These are phyloP conservation scores for Chloroceryle aenea DNA, from an alignment of 2,113 vertebrate species.

Conservation along the genomic window DNA sequence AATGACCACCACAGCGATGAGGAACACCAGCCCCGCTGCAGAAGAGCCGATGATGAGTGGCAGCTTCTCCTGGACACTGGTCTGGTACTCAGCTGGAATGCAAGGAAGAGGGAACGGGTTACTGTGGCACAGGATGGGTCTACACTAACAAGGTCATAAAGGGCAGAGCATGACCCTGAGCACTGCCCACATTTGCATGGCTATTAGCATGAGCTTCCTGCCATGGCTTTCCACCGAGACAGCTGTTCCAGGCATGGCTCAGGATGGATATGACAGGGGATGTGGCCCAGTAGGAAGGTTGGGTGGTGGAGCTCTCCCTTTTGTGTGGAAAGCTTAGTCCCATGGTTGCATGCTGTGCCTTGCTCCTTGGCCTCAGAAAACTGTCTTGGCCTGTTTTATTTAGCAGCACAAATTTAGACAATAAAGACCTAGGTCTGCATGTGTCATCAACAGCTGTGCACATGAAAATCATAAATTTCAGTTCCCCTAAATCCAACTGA, in stretches of 20 bases:
- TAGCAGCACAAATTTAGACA: neutral
- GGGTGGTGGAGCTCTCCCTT: neutral
- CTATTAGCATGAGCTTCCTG: neutral
- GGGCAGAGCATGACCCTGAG: neutral
- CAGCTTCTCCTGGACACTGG: conserved; percentile 93
- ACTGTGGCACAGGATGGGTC: neutral
- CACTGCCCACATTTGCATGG: rapidly evolving
- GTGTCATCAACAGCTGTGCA: neutral
- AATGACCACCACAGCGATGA: conserved; percentile 89
- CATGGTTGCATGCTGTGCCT: neutral
- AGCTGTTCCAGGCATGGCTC: neutral
- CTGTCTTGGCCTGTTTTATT: neutral
- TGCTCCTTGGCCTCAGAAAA: neutral
- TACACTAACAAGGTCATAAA: rapidly evolving
- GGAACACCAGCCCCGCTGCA: conserved; percentile 88
- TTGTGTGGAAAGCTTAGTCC: neutral
- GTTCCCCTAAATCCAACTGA: neutral
- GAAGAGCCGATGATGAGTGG: conserved; percentile 94
- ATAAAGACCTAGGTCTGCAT: neutral
- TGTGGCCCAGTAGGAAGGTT: neutral
- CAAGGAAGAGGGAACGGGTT: neutral
- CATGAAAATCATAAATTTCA: neutral
- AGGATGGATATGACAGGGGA: neutral
- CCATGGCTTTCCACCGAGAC: neutral
- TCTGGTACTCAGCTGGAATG: conserved; percentile 88